Percentiles rank a stretch among this genome's conserved stretches.
These are phyloP conservation scores for Clepsis dumicolana DNA, from an alignment of 2,888 invertebrate genomes.

Conservation along the genomic window DNA sequence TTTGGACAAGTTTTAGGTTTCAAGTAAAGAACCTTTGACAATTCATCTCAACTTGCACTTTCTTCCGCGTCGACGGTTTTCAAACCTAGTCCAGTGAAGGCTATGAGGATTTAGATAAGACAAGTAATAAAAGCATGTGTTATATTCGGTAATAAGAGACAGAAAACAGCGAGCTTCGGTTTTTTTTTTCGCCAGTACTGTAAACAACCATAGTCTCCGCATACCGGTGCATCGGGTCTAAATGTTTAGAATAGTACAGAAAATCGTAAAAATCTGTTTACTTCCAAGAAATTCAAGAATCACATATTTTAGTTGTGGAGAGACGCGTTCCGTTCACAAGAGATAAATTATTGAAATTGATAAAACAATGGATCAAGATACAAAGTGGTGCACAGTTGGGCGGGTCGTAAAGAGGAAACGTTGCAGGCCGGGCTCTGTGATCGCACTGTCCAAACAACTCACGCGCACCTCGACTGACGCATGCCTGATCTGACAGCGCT, in stretches of 20 bases:
- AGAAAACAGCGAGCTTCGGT: not conserved
- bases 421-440: conserved; percentile 81
- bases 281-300: conserved; percentile 66
- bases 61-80: not conserved
- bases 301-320: conserved; percentile 70
- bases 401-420: conserved; percentile 80
- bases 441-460: conserved; percentile 80
- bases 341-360: conserved; percentile 85
- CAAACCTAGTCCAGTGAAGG: too few species aligned
- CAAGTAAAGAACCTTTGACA: not conserved
- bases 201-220: conserved; percentile 4
- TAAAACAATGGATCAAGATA: conserved; percentile 81
- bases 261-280: conserved; percentile 56
- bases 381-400: conserved; percentile 82
- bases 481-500: conserved; percentile 49
- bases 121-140: not conserved
- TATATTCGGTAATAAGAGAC: not conserved
- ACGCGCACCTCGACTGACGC: conserved; percentile 57
- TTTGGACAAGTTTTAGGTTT: not conserved
- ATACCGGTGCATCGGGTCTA: conserved; percentile 14
- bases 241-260: conserved; percentile 40
- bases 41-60: not conserved
- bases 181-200: not conserved
- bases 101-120: too few species aligned
- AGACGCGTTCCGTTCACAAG: conserved; percentile 77